phyloP scores from a whole-genome alignment of 2,888 invertebrate species.

The Clunio marinus region DNA sequence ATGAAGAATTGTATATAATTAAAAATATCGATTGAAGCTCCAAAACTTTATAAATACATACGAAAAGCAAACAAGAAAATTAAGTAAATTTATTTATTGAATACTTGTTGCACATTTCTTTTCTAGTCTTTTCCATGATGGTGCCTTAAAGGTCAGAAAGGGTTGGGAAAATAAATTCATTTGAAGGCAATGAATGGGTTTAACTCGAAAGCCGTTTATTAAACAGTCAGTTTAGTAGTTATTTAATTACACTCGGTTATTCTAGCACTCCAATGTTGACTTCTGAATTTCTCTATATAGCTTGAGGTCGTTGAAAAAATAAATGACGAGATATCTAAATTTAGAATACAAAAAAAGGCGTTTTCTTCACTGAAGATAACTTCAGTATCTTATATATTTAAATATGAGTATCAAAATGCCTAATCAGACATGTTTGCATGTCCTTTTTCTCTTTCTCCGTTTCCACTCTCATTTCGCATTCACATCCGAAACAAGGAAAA shows the following conservation, averaged over 20 bases:
- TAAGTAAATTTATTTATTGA: conserved; percentile 25
- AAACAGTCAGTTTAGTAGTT: too few relatives aligned
- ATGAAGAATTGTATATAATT: too few relatives aligned
- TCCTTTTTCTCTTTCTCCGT: background rate
- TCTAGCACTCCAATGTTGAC: background rate
- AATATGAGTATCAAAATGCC: conserved; percentile 12
- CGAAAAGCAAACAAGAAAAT: background rate
- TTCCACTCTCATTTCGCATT: background rate
- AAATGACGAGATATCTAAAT: conserved; percentile 22
- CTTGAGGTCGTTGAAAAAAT: background rate
- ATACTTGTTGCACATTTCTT: conserved; percentile 29
- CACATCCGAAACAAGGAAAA: background rate
- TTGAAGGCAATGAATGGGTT: background rate
- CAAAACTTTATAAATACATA: background rate
- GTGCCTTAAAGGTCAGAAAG: background rate
- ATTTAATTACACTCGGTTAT: background rate
- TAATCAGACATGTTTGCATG: conserved; percentile 20
- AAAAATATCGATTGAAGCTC: background rate
- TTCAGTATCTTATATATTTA: conserved; percentile 14
- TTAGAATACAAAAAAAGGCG: conserved; percentile 6
- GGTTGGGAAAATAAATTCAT: background rate
- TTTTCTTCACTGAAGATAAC: conserved; percentile 9
- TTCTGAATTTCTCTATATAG: too few relatives aligned
- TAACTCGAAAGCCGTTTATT: too few relatives aligned
- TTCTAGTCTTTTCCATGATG: background rate